phyloP scores from a whole-genome alignment of 2,888 invertebrate species.

The Pachymerium ferrugineum region DNA sequence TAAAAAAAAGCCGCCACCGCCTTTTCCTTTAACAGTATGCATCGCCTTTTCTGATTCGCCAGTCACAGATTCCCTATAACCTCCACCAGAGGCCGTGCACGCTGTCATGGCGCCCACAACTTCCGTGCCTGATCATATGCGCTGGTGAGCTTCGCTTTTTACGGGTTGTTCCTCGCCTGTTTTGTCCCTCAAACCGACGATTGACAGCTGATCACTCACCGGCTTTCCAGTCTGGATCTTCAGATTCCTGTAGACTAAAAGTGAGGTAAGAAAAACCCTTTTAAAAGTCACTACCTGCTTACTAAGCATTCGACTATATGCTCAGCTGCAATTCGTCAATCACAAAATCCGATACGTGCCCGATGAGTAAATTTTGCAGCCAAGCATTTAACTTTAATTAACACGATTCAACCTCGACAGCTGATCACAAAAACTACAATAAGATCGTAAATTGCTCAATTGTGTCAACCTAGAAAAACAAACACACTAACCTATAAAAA shows the following conservation, averaged over 20 bases:
- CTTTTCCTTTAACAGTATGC: background rate
- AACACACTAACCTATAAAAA: too few relatives aligned
- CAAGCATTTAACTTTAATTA: background rate
- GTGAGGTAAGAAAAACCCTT: background rate
- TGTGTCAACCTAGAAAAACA: too few relatives aligned
- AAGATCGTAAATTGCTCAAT: background rate
- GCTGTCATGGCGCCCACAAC: conserved; percentile 14
- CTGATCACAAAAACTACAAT: background rate
- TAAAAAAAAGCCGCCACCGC: background rate
- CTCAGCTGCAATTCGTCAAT: conserved; percentile 1
- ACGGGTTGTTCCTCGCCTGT: conserved; percentile 12
- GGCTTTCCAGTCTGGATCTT: background rate
- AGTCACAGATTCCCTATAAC: background rate
- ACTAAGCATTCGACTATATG: background rate
- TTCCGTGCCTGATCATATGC: conserved; percentile 21
- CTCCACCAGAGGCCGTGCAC: background rate
- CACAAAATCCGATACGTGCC: background rate
- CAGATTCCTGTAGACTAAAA: background rate
- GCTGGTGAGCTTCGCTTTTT: conserved; percentile 18
- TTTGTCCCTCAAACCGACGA: background rate
- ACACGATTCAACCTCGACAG: background rate
- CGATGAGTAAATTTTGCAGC: background rate
- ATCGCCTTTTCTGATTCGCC: conserved; percentile 10
- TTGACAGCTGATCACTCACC: background rate
- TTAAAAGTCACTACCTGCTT: background rate